These are phyloP conservation scores for Apogon talboti DNA, from an alignment of 2,797 vertebrate species.

Conservation along the genomic window DNA sequence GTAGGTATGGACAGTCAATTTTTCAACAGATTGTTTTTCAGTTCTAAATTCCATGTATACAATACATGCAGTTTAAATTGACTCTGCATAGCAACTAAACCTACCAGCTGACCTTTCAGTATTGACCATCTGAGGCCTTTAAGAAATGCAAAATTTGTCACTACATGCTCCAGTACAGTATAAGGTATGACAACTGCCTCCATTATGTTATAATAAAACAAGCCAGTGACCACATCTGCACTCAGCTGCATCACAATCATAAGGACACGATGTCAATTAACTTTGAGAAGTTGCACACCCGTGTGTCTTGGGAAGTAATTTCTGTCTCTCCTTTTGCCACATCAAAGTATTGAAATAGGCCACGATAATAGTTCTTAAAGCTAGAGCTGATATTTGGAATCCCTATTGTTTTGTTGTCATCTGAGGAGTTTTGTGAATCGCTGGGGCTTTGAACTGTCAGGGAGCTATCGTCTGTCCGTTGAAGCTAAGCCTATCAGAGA, in stretches of 20 bases:
- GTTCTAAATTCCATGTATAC: background rate
- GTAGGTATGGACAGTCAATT: too few species aligned
- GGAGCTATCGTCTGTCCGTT: slow-evolving; percentile 22
- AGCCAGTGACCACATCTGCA: too few species aligned
- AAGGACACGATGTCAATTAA: background rate
- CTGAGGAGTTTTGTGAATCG: background rate
- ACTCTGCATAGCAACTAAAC: background rate
- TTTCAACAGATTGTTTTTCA: too few species aligned
- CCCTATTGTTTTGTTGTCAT: slow-evolving; percentile 2
- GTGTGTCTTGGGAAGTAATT: background rate
- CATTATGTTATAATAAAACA: too few species aligned
- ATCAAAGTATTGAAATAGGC: background rate
- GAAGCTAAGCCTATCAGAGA: slow-evolving; percentile 33
- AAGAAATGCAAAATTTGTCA: too few species aligned
- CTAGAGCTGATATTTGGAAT: slow-evolving; percentile 3
- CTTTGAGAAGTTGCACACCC: background rate
- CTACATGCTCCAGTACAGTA: too few species aligned
- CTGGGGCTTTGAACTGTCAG: slow-evolving; percentile 23
- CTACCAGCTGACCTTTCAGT: background rate
- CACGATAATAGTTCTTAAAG: slow-evolving; percentile 1
- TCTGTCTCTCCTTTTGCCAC: background rate
- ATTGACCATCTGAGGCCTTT: background rate
- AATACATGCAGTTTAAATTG: background rate
- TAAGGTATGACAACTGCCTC: too few species aligned
- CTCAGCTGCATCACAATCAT: background rate